Percentiles rank a stretch among this genome's conserved stretches.
These are phyloP conservation scores for Nicator chloris DNA, from an alignment of 2,113 vertebrate species.

Conservation along the genomic window DNA sequence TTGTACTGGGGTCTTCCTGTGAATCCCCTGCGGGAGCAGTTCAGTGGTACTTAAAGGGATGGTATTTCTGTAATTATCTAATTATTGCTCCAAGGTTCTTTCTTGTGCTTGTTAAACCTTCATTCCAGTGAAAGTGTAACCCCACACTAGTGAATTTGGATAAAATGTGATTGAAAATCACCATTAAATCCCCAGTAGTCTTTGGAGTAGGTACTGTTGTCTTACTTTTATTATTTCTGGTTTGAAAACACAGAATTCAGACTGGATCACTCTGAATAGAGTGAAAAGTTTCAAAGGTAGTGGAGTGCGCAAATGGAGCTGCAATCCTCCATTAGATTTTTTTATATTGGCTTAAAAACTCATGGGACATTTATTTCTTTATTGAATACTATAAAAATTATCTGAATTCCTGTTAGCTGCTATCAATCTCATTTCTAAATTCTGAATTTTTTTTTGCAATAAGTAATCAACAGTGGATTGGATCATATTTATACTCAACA, in stretches of 20 bases:
- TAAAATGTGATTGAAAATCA: background rate
- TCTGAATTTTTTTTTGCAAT: background rate
- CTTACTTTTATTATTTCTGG: background rate
- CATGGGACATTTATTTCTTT: background rate
- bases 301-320: background rate
- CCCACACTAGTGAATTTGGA: background rate
- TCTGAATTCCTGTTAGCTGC: background rate
- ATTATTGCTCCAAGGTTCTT: slow-evolving; percentile 17
- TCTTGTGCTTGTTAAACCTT: slow-evolving; percentile 25
- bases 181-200: background rate
- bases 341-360: background rate
- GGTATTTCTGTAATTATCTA: slow-evolving; percentile 56
- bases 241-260: background rate
- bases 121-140: slow-evolving; percentile 21
- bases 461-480: background rate
- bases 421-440: background rate
- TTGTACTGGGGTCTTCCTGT: slow-evolving; percentile 20
- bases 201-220: background rate
- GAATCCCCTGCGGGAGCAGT: slow-evolving; percentile 22
- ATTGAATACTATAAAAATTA: background rate
- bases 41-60: slow-evolving; percentile 32
- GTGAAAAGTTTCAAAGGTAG: background rate
- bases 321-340: background rate
- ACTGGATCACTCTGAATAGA: background rate
- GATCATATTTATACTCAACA: background rate